These are phyloP conservation scores for Oligia strigilis DNA, from an alignment of 2,888 invertebrate genomes.

Conservation along the genomic window DNA sequence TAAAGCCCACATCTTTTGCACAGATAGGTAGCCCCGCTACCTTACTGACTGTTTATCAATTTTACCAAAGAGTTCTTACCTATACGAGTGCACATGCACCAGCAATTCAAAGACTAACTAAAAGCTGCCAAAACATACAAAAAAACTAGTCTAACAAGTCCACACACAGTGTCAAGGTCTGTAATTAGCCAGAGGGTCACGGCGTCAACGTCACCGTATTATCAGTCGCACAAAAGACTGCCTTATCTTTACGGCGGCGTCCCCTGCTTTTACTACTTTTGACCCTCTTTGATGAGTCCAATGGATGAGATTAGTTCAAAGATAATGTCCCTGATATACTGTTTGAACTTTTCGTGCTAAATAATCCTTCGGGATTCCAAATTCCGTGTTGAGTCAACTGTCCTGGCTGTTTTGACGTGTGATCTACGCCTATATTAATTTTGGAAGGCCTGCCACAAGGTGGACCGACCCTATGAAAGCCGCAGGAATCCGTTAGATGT, in stretches of 20 bases:
- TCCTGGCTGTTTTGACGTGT: not conserved
- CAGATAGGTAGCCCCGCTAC: not conserved
- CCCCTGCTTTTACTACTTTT: constrained; percentile 44
- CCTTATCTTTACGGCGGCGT: constrained; percentile 48
- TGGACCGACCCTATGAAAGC: too few relatives aligned
- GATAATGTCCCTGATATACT: constrained; percentile 27
- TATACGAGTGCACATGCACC: not conserved
- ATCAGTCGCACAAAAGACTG: constrained; percentile 39
- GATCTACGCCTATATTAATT: too few relatives aligned
- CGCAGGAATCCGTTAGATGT: too few relatives aligned
- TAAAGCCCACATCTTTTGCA: too few relatives aligned
- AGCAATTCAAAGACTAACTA: not conserved
- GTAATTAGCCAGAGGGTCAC: constrained; percentile 37
- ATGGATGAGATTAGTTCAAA: constrained; percentile 39
- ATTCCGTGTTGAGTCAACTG: not conserved
- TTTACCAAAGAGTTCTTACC: not conserved
- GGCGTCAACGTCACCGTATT: constrained; percentile 6
- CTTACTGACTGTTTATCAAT: not conserved
- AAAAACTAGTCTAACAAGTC: not conserved
- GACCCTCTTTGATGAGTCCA: constrained; percentile 48
- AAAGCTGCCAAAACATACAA: not conserved
- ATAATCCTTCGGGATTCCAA: constrained; percentile 14
- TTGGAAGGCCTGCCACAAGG: too few relatives aligned
- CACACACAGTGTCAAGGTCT: constrained; percentile 23
- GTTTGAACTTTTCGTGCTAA: constrained; percentile 32